A percentile compares a stretch with the other conserved stretches of the same genome.
These are phyloP conservation scores for Henricia sp. DNA, from an alignment of 53 echinoderm and acorn worm species.

Conservation along the genomic window DNA sequence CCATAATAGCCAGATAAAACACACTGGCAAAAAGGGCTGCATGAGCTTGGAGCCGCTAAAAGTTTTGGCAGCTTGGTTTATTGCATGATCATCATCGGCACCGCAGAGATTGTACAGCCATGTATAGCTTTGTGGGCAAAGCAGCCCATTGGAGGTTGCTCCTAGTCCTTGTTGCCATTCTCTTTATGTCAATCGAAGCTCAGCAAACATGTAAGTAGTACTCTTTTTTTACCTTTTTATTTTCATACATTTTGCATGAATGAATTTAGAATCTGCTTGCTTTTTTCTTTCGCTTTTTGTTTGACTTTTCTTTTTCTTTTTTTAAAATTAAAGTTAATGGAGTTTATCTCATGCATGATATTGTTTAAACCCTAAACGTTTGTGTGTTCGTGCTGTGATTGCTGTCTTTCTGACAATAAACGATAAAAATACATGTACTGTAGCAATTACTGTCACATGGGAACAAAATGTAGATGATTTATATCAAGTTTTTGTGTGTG, in stretches of 20 bases:
- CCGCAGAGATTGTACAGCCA: slow-evolving; percentile 96
- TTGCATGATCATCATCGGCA: slow-evolving; percentile 64
- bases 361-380: slow-evolving; percentile 69
- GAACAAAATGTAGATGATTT: too few relatives aligned
- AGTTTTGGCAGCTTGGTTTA: slow-evolving; percentile 55
- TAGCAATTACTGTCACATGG: too few relatives aligned
- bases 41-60: slow-evolving; percentile 54
- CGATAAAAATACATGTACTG: too few relatives aligned
- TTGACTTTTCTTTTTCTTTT: slow-evolving; percentile 42
- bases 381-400: slow-evolving; percentile 83
- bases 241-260: slow-evolving; percentile 32
- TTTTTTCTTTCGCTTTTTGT: not conserved
- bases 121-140: slow-evolving; percentile 99
- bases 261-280: not conserved
- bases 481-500: too few relatives aligned
- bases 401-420: slow-evolving; percentile 65
- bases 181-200: slow-evolving; percentile 22
- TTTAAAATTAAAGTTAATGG: slow-evolving; percentile 34
- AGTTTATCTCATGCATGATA: slow-evolving; percentile 68
- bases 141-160: slow-evolving; percentile 68
- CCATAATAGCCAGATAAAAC: slow-evolving; percentile 96
- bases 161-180: slow-evolving; percentile 56
- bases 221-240: not conserved
- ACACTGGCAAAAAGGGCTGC: slow-evolving; percentile 29
- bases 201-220: slow-evolving; percentile 26